A percentile compares a stretch with the other conserved stretches of the same genome.
These are phyloP conservation scores for Chlorocebus sabaeus DNA, from an alignment of 2,113 vertebrate genomes.

Conservation along the genomic window DNA sequence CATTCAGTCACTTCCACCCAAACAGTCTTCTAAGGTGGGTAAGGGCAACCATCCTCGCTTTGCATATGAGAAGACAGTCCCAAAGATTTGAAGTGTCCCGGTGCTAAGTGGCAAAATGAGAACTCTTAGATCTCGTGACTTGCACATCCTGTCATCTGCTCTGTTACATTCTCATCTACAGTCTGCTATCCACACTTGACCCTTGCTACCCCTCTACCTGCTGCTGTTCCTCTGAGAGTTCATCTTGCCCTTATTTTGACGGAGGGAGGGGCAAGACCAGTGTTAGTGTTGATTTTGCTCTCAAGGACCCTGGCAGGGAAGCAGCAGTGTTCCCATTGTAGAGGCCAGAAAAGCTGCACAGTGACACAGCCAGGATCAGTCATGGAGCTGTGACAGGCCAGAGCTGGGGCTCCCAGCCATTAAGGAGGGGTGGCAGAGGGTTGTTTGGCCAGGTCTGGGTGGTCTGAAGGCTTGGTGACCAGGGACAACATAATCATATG, in stretches of 20 bases:
- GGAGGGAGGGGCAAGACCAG: too few species aligned
- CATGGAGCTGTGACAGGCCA: too few species aligned
- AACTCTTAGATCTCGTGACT: neutral
- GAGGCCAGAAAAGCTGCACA: too few species aligned
- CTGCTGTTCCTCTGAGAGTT: neutral
- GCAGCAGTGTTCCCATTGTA: too few species aligned
- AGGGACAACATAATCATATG: too few species aligned
- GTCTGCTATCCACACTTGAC: neutral
- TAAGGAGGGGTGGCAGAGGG: too few species aligned
- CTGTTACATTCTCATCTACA: neutral
- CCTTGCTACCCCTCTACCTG: neutral
- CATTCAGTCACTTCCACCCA: neutral
- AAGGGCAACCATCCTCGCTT: neutral
- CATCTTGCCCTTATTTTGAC: neutral
- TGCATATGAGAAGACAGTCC: neutral
- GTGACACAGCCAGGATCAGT: too few species aligned
- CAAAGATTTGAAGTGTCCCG: neutral
- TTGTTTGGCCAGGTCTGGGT: too few species aligned
- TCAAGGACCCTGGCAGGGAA: too few species aligned
- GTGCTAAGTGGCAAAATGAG: neutral
- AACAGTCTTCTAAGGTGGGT: neutral
- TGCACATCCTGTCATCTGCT: rapidly evolving
- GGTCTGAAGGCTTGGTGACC: too few species aligned
- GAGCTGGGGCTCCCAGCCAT: too few species aligned
- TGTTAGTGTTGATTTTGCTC: too few species aligned